Evolutionary conservation across 2,113 vertebrate genomes (phyloP).

Genomic region (Bambusicola thoracicus): DNA sequence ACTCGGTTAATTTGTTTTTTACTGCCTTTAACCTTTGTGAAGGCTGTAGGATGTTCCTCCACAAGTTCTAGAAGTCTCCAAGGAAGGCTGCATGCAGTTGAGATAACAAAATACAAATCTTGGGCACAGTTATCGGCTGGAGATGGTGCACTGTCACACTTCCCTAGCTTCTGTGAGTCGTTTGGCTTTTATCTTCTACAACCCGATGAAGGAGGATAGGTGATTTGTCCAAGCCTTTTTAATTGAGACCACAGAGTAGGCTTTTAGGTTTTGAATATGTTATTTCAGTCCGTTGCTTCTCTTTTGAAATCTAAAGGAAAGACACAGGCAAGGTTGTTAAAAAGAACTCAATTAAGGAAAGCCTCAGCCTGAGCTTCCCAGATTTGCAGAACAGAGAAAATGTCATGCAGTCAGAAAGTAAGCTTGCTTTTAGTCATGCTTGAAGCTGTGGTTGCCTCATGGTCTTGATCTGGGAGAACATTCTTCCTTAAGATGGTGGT

Average conservation of each 20-base stretch:
- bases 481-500: background rate
- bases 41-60: background rate
- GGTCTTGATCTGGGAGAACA: background rate
- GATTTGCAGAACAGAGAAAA: background rate
- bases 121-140: background rate
- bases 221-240: background rate
- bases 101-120: background rate
- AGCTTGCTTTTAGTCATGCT: background rate
- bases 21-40: background rate
- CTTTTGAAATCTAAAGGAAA: background rate
- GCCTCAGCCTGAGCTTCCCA: background rate
- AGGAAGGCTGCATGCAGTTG: background rate
- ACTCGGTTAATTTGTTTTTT: background rate
- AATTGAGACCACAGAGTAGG: fast-evolving
- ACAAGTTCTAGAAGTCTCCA: background rate
- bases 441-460: background rate
- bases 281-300: background rate
- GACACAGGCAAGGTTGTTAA: background rate
- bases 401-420: background rate
- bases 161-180: background rate
- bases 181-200: background rate
- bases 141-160: background rate
- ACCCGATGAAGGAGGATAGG: background rate
- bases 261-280: background rate
- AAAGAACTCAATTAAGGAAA: background rate